Conservation (phyloP, 1,140 invertebrate genomes). For the Cecropterus lyciades region DNA sequence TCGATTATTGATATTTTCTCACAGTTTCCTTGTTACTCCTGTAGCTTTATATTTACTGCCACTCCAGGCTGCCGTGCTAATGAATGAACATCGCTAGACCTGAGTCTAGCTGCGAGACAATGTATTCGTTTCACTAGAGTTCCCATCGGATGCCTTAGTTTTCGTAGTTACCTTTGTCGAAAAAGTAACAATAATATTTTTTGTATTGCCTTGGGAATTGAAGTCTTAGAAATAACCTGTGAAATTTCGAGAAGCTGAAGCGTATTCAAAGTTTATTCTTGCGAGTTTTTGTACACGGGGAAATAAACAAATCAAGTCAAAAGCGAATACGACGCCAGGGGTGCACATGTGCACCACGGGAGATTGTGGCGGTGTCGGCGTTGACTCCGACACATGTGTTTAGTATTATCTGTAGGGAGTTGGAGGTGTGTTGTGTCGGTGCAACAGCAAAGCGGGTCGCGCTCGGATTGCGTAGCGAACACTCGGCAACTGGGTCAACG, state of each 20-base stretch:
- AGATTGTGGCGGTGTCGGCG: not conserved
- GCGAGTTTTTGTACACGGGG: not conserved
- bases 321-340: no score
- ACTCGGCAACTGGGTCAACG: conserved; percentile 77
- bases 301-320: no score
- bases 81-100: not conserved
- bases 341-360: not conserved
- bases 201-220: no score
- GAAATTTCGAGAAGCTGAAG: no score
- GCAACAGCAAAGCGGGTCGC: conserved; percentile 67
- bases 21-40: conserved; percentile 12
- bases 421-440: conserved; percentile 37
- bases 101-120: not conserved
- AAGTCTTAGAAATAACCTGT: no score
- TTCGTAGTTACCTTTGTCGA: no score
- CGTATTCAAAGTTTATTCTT: no score
- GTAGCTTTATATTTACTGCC: not conserved
- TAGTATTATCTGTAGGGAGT: conserved; percentile 13
- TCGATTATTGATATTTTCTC: not conserved
- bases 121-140: no score
- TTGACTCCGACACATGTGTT: conserved; percentile 10
- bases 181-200: no score
- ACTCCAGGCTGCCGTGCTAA: conserved; percentile 12
- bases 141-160: no score
- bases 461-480: conserved; percentile 78